Evolutionary conservation across 2,888 invertebrate species (phyloP), one percentile per base, ranked within the genome.

Genomic region (Octodonta nipae): DNA sequence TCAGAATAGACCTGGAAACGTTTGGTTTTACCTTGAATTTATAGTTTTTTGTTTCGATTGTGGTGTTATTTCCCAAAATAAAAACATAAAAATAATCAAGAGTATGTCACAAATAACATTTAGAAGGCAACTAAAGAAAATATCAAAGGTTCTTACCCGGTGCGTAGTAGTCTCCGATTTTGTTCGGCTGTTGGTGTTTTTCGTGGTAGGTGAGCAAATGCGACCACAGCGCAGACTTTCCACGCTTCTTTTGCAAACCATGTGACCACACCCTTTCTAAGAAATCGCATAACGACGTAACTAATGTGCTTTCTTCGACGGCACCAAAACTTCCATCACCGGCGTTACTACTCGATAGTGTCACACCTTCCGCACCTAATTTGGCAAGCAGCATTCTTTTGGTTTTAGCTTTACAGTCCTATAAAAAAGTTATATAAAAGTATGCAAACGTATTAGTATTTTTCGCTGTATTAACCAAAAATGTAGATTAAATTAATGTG

Each of bases 331-430:
- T 71, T 28, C 89, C 87, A 26, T 52, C 49, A 3, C 81, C 80
- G 24, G 81, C 81, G 42, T 93, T 83, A 8, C 93, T 93, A 7
- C 93, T 93, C 2, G 61, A 60, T 40, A 96, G 64, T 29, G 91
- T 92, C 2, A 88, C 83, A 6, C 95, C 96, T 67, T 98, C 98
- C 3, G 80, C 83, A 1, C 96, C 96, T 83, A 98, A 85, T 67
- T 98, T 98, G 54, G 95, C 93, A n/a, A 98, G 77, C 17, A 98
- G 67, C 92, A 98, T 95, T 44, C 95, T 71, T 65, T 98, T 98
- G 1, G 96, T 98, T 73, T 93, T 85, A 31, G 79, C 78, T 66
- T 88, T 88, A 49, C 86, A 86, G 60, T 88, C 88, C 85, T 87
- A 6, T 1, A 29, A 15, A 3, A 4, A 26, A 26, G 13, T 26